Conservation (phyloP, 2,797 vertebrate genomes). For the Falco berigora region DNA sequence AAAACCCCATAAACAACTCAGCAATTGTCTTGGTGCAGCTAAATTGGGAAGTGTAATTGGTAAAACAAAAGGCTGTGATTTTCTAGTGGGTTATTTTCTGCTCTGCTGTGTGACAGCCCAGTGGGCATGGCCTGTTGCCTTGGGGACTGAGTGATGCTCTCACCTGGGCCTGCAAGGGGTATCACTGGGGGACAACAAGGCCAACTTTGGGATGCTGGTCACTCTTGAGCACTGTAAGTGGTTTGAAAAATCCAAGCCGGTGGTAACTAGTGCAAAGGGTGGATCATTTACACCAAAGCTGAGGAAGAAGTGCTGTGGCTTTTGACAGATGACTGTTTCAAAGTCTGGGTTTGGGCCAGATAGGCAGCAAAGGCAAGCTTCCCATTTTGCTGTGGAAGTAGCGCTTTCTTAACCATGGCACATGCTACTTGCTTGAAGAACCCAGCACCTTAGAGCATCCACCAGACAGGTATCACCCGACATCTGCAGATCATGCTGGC, state of each 20-base stretch:
- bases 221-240: background rate
- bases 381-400: background rate
- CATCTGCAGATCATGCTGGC: background rate
- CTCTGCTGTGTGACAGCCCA: background rate
- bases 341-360: background rate
- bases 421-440: background rate
- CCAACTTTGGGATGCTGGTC: background rate
- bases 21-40: background rate
- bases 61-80: background rate
- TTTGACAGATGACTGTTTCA: background rate
- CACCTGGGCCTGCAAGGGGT: background rate
- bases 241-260: background rate
- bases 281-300: background rate
- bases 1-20: background rate
- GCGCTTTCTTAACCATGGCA: accelerated
- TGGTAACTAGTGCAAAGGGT: background rate
- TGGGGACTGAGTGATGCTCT: background rate
- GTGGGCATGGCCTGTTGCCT: background rate
- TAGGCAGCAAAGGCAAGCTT: background rate
- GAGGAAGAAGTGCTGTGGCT: background rate
- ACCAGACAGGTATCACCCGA: background rate
- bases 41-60: background rate
- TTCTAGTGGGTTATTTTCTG: background rate
- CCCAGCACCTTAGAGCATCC: background rate
- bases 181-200: background rate